Conservation (phyloP, 2,797 vertebrate genomes). For the Hypotaenidia okinawae region DNA sequence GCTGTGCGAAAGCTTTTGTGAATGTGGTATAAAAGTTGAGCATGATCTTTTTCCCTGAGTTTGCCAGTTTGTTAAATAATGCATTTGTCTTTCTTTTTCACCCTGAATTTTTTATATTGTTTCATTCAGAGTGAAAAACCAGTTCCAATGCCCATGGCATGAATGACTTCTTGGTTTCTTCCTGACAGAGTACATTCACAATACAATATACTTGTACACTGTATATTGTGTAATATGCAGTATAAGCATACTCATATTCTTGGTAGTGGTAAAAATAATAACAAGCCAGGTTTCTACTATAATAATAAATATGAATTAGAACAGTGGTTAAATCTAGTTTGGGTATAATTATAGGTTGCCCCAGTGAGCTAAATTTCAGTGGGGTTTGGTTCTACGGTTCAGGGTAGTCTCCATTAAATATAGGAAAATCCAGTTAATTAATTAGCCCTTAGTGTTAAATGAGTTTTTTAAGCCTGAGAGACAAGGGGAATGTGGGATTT, state of each 20-base stretch:
- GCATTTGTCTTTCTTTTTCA: neutral
- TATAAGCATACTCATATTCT: neutral
- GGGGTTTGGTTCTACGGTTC: slow-evolving; percentile 61
- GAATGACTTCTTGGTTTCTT: neutral
- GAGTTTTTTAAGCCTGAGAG: slow-evolving; percentile 77
- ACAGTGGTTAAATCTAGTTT: slow-evolving; percentile 34
- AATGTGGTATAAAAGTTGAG: neutral
- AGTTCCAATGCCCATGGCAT: neutral
- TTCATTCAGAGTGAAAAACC: slow-evolving; percentile 3
- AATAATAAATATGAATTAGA: slow-evolving; percentile 50
- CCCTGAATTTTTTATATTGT: neutral
- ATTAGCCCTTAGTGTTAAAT: slow-evolving; percentile 73
- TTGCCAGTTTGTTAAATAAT: slow-evolving; percentile 19
- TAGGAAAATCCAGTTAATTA: slow-evolving; percentile 75
- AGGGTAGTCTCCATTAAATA: slow-evolving; percentile 67
- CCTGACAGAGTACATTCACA: neutral
- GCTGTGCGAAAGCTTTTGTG: neutral
- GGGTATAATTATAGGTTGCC: slow-evolving; percentile 46
- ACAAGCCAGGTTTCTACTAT: neutral
- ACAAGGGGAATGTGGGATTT: slow-evolving; percentile 68
- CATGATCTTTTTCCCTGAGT: neutral
- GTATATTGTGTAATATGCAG: neutral
- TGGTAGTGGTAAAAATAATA: neutral
- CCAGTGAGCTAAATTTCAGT: slow-evolving; percentile 64
- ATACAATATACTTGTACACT: neutral